phyloP scores from a whole-genome alignment of 2,113 vertebrate species.

The Dicaeum eximium region DNA sequence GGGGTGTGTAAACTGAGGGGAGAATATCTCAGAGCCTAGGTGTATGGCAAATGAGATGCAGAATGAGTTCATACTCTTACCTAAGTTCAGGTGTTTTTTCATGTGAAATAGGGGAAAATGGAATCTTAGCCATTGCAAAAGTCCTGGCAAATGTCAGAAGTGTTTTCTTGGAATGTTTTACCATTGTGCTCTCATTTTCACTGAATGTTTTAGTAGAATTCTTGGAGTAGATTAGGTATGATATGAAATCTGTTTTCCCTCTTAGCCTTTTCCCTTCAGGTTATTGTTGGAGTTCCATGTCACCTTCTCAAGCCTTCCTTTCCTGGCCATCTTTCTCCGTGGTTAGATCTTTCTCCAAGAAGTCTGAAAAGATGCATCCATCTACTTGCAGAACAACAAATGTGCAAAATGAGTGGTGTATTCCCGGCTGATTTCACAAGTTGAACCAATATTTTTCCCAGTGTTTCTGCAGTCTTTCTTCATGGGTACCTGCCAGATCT shows the following conservation, averaged over 20 bases:
- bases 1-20: not conserved
- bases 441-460: not conserved
- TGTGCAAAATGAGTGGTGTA: not conserved
- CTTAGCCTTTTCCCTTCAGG: not conserved
- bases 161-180: not conserved
- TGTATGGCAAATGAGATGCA: not conserved
- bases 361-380: slow-evolving; percentile 6
- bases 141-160: not conserved
- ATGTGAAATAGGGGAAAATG: not conserved
- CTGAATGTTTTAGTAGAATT: not conserved
- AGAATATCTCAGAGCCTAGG: not conserved
- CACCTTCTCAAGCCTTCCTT: slow-evolving; percentile 3
- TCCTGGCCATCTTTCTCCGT: not conserved
- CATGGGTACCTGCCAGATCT: slow-evolving; percentile 15
- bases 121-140: not conserved
- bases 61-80: not conserved
- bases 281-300: not conserved
- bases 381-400: slow-evolving; percentile 12
- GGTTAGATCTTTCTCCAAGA: slow-evolving; percentile 42
- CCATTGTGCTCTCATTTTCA: not conserved
- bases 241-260: not conserved
- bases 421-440: slow-evolving; percentile 39
- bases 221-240: not conserved
- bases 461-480: not conserved
- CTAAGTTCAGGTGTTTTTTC: not conserved